phyloP scores from a whole-genome alignment of 2,888 invertebrate genomes.

The Sminthurinus aureus region DNA sequence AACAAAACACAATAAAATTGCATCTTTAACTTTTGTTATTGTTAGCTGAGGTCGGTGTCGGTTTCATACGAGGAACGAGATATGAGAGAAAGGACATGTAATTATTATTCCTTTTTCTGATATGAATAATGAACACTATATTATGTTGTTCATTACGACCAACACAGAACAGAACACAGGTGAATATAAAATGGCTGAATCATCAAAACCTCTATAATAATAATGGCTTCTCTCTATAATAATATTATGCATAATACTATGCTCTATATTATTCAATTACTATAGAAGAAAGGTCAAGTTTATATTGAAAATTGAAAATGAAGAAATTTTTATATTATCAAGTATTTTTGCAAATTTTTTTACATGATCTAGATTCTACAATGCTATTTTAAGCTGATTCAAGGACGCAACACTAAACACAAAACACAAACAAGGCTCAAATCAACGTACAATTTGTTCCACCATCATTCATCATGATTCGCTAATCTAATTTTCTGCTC shows the following conservation, averaged over 20 bases:
- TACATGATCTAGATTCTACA: no score
- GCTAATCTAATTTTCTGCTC: slow-evolving; percentile 11
- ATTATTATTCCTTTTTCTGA: background rate
- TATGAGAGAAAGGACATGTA: no score
- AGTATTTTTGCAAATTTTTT: no score
- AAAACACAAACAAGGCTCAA: background rate
- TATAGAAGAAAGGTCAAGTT: no score
- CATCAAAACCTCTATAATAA: background rate
- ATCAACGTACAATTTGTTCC: slow-evolving; percentile 5
- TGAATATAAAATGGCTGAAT: background rate
- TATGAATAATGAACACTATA: background rate
- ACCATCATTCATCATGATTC: no score
- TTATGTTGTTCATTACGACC: background rate
- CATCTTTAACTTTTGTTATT: background rate
- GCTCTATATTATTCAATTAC: no score
- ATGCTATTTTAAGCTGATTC: no score
- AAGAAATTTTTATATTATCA: no score
- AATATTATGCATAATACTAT: no score
- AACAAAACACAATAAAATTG: background rate
- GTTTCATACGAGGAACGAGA: no score
- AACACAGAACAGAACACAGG: background rate
- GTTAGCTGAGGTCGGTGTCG: background rate
- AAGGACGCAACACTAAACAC: background rate
- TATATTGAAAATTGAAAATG: no score
- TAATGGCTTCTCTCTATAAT: no score